These are phyloP conservation scores for Slavum lentiscoides DNA, from an alignment of 2,888 invertebrate species.

Conservation along the genomic window DNA sequence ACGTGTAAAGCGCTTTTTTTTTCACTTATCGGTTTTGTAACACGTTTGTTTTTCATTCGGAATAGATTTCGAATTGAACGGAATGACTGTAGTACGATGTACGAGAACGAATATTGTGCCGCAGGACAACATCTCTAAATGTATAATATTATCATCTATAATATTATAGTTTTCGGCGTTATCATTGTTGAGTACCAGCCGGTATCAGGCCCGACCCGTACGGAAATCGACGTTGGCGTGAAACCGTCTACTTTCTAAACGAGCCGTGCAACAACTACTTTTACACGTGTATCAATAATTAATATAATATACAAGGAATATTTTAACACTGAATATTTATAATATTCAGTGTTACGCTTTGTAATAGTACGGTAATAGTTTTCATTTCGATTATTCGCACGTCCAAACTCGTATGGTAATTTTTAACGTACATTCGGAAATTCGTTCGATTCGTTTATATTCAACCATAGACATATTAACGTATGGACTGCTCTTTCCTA, in stretches of 20 bases:
- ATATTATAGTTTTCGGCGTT: constrained; percentile 25
- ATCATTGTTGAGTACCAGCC: constrained; percentile 43
- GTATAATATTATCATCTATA: too few relatives aligned
- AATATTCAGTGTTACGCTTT: not conserved
- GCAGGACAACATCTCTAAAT: constrained; percentile 9
- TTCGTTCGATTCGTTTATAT: too few relatives aligned
- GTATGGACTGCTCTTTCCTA: too few relatives aligned
- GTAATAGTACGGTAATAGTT: constrained; percentile 19
- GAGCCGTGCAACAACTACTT: constrained; percentile 40
- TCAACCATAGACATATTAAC: too few relatives aligned
- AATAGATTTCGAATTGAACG: too few relatives aligned
- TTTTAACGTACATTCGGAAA: not conserved
- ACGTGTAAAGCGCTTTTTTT: too few relatives aligned
- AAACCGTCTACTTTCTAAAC: constrained; percentile 51
- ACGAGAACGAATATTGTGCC: constrained; percentile 2
- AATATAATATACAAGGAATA: constrained; percentile 25
- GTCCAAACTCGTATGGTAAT: not conserved
- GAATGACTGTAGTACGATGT: not conserved
- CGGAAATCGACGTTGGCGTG: constrained; percentile 44
- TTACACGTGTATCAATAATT: constrained; percentile 15
- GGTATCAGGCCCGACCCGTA: constrained; percentile 33
- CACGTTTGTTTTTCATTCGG: too few relatives aligned
- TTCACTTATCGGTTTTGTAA: too few relatives aligned
- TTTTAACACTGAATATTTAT: constrained; percentile 15
- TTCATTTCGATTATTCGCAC: not conserved